Percentiles rank a stretch among this genome's conserved stretches.
Conservation (phyloP, 1,140 invertebrate species). For the Drosophila sturtevanti region DNA sequence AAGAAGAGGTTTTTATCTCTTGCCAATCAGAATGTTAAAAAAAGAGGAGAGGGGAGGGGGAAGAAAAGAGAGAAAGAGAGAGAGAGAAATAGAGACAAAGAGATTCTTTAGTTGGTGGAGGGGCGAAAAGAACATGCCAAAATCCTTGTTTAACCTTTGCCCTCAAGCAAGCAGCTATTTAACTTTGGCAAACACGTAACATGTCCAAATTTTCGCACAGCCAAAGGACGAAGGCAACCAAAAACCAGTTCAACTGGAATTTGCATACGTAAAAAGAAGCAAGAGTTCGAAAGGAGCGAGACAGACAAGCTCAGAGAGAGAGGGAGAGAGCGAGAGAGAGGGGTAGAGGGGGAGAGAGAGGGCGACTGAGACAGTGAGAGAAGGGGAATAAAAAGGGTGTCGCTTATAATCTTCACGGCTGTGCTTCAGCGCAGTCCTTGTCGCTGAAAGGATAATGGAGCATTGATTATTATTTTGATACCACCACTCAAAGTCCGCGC, state of each 20-base stretch:
- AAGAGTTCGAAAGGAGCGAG: not conserved
- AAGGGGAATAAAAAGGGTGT: conserved; percentile 39
- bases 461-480: conserved; percentile 81
- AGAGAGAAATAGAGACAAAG: conserved; percentile 18
- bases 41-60: not conserved
- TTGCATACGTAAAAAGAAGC: conserved; percentile 31
- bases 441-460: conserved; percentile 69
- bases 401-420: conserved; percentile 76
- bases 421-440: conserved; percentile 30
- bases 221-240: not conserved
- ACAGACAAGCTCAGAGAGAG: too few relatives aligned
- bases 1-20: conserved; percentile 19
- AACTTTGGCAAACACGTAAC: conserved; percentile 79
- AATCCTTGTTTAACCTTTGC: conserved; percentile 79
- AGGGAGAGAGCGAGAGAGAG: not conserved
- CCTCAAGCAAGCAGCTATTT: conserved; percentile 73
- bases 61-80: not conserved
- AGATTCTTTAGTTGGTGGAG: not conserved
- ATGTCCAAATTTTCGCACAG: conserved; percentile 78
- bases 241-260: conserved; percentile 72
- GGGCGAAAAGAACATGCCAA: conserved; percentile 64
- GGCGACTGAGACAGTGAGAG: too few relatives aligned
- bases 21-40: conserved; percentile 18
- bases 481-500: conserved; percentile 72
- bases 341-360: not conserved